These are phyloP conservation scores for Drosophila melanosoma DNA, from an alignment of 2,888 invertebrate genomes.

Conservation along the genomic window DNA sequence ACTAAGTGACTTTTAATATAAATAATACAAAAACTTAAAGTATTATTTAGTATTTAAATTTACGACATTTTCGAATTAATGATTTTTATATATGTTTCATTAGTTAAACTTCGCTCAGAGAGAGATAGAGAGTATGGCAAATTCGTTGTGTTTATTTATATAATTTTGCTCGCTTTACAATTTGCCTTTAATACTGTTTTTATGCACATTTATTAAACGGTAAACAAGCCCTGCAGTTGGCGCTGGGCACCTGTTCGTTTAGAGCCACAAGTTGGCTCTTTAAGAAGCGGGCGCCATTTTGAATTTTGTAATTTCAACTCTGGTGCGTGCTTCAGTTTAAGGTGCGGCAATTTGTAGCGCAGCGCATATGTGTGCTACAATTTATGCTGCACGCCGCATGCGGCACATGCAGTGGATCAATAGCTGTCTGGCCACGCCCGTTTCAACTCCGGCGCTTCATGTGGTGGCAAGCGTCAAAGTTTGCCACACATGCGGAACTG, in stretches of 20 bases:
- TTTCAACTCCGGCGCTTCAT: conserved; percentile 6
- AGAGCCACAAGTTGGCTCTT: conserved; percentile 83
- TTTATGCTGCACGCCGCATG: conserved; percentile 63
- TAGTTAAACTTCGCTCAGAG: neutral
- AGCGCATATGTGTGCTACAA: conserved; percentile 21
- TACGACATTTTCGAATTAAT: neutral
- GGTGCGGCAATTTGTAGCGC: conserved; percentile 29
- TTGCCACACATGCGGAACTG: conserved; percentile 82
- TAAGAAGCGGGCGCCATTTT: conserved; percentile 81
- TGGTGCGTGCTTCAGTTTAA: conserved; percentile 43
- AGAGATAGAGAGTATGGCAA: neutral
- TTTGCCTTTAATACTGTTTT: conserved; percentile 2
- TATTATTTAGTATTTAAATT: neutral
- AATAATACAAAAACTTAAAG: too few species aligned
- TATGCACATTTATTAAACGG: conserved; percentile 6
- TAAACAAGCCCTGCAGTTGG: neutral
- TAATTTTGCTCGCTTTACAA: neutral
- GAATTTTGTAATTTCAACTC: conserved; percentile 48
- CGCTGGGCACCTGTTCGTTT: conserved; percentile 79
- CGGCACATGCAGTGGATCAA: conserved; percentile 74
- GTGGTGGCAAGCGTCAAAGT: conserved; percentile 17
- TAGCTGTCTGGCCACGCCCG: conserved; percentile 74
- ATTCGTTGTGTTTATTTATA: neutral
- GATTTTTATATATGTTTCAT: fast-evolving
- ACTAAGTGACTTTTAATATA: neutral